Evolutionary conservation across 2,888 invertebrate genomes (phyloP), one percentile per base, ranked within the genome.

Genomic region (Limnephilus auricula): DNA sequence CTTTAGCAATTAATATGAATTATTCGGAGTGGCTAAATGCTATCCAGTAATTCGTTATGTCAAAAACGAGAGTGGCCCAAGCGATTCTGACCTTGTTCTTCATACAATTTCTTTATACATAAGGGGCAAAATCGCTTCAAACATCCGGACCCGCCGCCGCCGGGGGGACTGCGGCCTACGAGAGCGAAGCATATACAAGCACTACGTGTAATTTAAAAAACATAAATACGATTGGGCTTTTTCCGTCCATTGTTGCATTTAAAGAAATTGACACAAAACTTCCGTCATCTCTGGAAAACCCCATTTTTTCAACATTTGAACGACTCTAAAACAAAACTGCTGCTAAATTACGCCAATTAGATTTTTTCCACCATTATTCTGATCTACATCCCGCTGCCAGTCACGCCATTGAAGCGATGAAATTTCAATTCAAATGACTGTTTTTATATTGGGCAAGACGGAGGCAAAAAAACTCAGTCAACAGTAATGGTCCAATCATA

Each of bases 401-500:
- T 50, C 32, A 65, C 86, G 65, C 86, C 65, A 86, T 34, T 86
- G 30, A 15, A 65, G 50, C 65, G 65, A 65, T 65, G 32, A 13
- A 86, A 86, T 65, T 65, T 50, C 18, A 50, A 86, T 32, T 31
- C 50, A 65, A 50, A 65, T 34, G 50, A 86, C 50, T 86, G 50
- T 50, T 50, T 65, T 15, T 85, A 50, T 86, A 50, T 50, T 50
- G 13, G 18, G 30, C 45, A 50, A 86, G 86, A 31, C 9, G 40
- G 34, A 34, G 85, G 30, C 32, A 30, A n/a, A 86, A 86, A 86
- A 65, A 65, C 65, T 18, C 84, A 31, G 34, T 40, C 37, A 85
- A 85, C 40, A 40, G 65, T 34, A 86, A 65, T 65, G 32, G 32
- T 31, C 50, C 86, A 86, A 86, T 86, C 86, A 32, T 84, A 84